Conservation (phyloP, 1,140 invertebrate species). For the Drosophila yakuba region DNA sequence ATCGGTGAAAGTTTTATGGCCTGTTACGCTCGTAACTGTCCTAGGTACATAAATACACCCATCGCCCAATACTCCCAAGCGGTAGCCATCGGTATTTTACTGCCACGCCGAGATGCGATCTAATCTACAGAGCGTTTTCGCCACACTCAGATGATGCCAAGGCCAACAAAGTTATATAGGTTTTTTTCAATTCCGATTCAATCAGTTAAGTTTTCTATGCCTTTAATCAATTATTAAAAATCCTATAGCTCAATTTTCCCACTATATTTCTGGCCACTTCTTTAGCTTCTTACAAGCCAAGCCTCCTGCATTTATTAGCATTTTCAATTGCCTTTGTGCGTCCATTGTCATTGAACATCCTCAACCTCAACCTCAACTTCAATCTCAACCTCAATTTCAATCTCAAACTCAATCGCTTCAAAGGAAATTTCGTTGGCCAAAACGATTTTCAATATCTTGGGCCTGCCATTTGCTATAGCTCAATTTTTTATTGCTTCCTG, state of each 20-base stretch:
- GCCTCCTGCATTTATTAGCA: background rate
- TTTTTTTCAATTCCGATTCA: too few relatives aligned
- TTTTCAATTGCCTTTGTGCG: slow-evolving; percentile 3
- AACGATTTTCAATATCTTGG: slow-evolving; percentile 68
- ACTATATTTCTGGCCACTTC: background rate
- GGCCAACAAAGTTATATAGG: background rate
- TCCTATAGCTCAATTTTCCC: background rate
- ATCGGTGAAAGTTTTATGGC: slow-evolving; percentile 77
- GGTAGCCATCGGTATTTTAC: slow-evolving; percentile 12
- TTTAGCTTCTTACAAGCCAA: too few relatives aligned
- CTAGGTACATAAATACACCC: slow-evolving; percentile 11
- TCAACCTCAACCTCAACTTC: background rate
- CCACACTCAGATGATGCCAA: slow-evolving; percentile 1
- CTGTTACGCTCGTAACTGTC: slow-evolving; percentile 57
- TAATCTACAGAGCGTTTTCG: slow-evolving; percentile 5
- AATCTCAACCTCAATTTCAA: background rate
- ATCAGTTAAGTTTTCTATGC: too few relatives aligned
- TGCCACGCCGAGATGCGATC: slow-evolving; percentile 16
- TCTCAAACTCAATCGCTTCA: background rate
- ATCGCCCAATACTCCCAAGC: background rate
- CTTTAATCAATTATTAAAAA: background rate
- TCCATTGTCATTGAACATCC: slow-evolving; percentile 42
- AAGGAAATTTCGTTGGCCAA: slow-evolving; percentile 36
- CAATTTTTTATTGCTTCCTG: slow-evolving; percentile 73
- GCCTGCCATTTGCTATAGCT: slow-evolving; percentile 28